Evolutionary conservation across 2,797 vertebrate species (phyloP).

Genomic region (Pelochelys cantorii): DNA sequence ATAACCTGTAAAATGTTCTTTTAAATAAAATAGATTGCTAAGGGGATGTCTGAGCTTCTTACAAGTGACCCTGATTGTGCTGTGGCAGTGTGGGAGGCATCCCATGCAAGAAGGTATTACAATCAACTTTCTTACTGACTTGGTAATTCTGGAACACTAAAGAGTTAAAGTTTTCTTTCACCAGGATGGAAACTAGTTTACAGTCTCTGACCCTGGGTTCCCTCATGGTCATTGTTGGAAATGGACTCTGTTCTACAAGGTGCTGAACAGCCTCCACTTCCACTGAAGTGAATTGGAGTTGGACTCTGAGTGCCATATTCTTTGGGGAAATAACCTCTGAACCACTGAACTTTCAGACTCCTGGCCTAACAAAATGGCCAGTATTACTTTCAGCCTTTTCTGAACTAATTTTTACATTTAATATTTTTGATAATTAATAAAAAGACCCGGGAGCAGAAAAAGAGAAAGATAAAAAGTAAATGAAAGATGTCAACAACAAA

Average conservation of each 20-base stretch:
- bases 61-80: background rate
- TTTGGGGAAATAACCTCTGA: background rate
- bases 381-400: background rate
- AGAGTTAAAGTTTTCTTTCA: background rate
- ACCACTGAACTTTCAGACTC: background rate
- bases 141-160: background rate
- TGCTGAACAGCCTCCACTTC: background rate
- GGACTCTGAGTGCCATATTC: background rate
- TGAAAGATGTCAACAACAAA: background rate
- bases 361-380: background rate
- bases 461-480: background rate
- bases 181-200: background rate
- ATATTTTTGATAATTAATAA: background rate
- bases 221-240: background rate
- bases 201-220: background rate
- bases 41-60: background rate
- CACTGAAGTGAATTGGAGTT: background rate
- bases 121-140: background rate
- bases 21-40: background rate
- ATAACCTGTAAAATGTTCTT: background rate
- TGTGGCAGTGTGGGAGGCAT: background rate
- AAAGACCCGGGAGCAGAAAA: background rate
- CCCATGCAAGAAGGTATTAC: background rate
- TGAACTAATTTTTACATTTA: background rate
- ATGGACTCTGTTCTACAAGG: background rate